Base-by-base conservation (phyloP, 2,888 invertebrate genomes). In the Phyllotreta striolata region DNA sequence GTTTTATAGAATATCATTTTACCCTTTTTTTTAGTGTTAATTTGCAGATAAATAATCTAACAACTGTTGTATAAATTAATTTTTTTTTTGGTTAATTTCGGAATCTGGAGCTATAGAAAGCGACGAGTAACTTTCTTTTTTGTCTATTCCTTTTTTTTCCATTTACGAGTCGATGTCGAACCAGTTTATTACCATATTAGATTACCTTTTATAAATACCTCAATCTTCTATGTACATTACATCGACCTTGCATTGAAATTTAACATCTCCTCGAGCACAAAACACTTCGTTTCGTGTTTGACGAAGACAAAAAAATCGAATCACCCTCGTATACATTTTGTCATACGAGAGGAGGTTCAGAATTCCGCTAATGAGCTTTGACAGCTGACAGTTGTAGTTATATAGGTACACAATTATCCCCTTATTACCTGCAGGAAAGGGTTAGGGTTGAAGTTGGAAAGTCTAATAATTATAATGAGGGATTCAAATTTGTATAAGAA, bases 401-500 rank as follows among this genome's bases (percentile, higher is more conserved):
- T 3, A 24, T 10, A 34, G 47, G 47, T 51, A 51, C 10, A 51
- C 24, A 8, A 6, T 35, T 37, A 12, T 51, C 49, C 9, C 24
- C 24, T 24, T 24, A 24, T 24, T 24, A 24, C 24, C 13, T 46
- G 44, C 55, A 47, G 2, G 49, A 54, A n/a, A 47, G 60, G 63
- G 54, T 63, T 55, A 44, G 35, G 63, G 58, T 60, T 62, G 47
- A 62, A 24, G 35, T 40, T 37, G 24, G 49, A 63, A 58, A 58
- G 62, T 63, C 51, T 58, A 41, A 40, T 57, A 13, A 44, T 59
- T 38, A 72, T 71, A 75, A 75, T 73, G 64, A 24, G 67, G 57
- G 64, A n/a, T n/a, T n/a, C n/a, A n/a, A 71, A 74, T 76, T 77
- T 76, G 77, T 77, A n/a, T n/a, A 77, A 24, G 24, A 24, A 24